Base-by-base conservation (phyloP, 2,113 vertebrate genomes). In the Tragelaphus strepsiceros region DNA sequence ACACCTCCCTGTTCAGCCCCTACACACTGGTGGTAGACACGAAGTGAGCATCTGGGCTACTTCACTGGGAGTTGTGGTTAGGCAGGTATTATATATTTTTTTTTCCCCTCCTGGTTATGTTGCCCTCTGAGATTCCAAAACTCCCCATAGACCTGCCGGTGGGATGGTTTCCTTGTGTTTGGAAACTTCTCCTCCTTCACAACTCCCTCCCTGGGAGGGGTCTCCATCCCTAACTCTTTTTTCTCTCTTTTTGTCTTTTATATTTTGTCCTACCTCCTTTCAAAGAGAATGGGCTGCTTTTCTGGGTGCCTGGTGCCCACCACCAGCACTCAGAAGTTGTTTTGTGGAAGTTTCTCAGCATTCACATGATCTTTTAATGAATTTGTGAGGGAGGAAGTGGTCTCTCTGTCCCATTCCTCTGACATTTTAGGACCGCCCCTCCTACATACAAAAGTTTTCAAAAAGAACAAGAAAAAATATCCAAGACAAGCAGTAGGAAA, bases 401-500 rank as follows among this genome's bases (percentile, higher is more conserved):
- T 71, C 64, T 71, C n/a, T n/a, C 17, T 71, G 17, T 71, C 64
- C n/a, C 35, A 71, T 71, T 71, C 17, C n/a, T 35, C n/a, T 11
- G 8, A 10, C 64, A 35, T 71, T n/a, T 71, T 71, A 71, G 17
- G n/a, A 71, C n/a, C 17, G 0, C 64, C 32, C 8, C 64, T 67
- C 64, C 56, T 17, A 62, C 84, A 78, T 78, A 81, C 21, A 53
- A 71, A 88, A 32, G 6, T 78, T 35, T 35, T 11, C 8, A 71
- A 71, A 35, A 81, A 80, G 32, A 49, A 74, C 62, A 51, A 87
- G 15, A 62, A 87, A 74, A 94, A 62, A 83, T 46, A 2, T 74
- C 39, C 16, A 88, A 59, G 28, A 78, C n/a, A 95, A 88, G 28
- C 56, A 58, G 71, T 8, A 87, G 19, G 61, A 96, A 93, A 61